These are phyloP conservation scores for Meda fulgida DNA, from an alignment of 2,797 vertebrate species.

Conservation along the genomic window DNA sequence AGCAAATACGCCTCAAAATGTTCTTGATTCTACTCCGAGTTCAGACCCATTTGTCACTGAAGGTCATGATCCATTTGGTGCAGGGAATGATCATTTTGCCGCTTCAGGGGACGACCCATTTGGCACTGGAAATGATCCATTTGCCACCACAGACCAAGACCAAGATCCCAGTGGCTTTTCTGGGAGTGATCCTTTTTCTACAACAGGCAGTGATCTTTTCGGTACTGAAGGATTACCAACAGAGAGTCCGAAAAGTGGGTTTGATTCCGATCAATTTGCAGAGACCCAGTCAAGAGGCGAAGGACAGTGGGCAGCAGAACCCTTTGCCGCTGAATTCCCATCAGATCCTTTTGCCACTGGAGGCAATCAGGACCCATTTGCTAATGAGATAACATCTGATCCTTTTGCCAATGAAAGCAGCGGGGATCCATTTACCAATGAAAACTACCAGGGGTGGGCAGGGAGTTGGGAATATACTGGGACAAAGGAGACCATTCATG, in stretches of 20 bases:
- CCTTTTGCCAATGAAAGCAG: constrained; percentile 27
- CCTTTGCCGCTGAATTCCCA: constrained; percentile 64
- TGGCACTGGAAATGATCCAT: constrained; percentile 38
- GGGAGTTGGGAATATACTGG: constrained; percentile 73
- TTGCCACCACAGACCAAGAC: constrained; percentile 27
- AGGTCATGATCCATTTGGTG: constrained; percentile 49
- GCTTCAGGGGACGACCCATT: constrained; percentile 53
- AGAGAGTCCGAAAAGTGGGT: constrained; percentile 31
- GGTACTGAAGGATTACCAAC: constrained; percentile 19
- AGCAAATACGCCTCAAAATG: constrained; percentile 10
- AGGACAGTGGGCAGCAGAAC: constrained; percentile 69
- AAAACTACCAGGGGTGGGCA: constrained; percentile 64
- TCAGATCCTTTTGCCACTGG: constrained; percentile 32
- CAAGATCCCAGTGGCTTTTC: constrained; percentile 30
- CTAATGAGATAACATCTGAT: constrained; percentile 14
- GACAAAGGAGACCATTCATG: constrained; percentile 53
- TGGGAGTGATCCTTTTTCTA: constrained; percentile 30
- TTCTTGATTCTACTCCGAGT: constrained; percentile 31
- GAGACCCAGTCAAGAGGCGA: constrained; percentile 27
- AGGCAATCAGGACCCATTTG: constrained; percentile 28
- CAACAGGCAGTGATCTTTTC: constrained; percentile 26
- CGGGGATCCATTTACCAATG: constrained; percentile 70
- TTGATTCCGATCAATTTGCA: constrained; percentile 55
- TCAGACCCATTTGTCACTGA: constrained; percentile 48
- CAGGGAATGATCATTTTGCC: constrained; percentile 49